These are phyloP conservation scores for Gymnocypris eckloni DNA, from an alignment of 2,797 vertebrate species.

Conservation along the genomic window DNA sequence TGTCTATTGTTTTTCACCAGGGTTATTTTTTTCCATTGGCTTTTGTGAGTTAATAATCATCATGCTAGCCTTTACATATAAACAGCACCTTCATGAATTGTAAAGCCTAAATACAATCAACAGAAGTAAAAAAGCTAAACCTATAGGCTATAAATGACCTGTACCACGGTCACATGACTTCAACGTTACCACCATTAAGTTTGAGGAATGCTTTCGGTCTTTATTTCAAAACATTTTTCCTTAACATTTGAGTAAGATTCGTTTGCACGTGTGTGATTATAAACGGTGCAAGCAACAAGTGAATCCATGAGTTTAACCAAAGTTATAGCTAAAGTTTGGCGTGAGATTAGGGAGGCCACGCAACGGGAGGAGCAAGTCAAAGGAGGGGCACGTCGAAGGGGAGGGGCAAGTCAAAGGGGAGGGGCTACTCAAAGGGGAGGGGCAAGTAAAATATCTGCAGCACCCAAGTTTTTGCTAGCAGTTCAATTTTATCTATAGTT, in stretches of 20 bases:
- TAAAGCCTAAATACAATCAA: neutral
- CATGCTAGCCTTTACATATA: neutral
- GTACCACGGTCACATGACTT: neutral
- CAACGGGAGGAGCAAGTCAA: too few relatives aligned
- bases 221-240: neutral
- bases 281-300: neutral
- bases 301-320: neutral
- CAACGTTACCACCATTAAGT: neutral
- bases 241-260: neutral
- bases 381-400: too few relatives aligned
- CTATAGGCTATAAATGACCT: neutral
- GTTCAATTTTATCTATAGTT: too few relatives aligned
- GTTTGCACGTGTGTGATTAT: neutral
- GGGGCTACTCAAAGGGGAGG: too few relatives aligned
- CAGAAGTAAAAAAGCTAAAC: neutral
- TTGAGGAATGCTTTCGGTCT: neutral
- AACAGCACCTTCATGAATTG: too few relatives aligned
- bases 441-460: too few relatives aligned
- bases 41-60: neutral
- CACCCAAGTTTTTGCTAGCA: too few relatives aligned
- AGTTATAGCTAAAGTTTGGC: too few relatives aligned
- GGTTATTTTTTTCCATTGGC: neutral
- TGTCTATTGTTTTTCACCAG: too few relatives aligned
- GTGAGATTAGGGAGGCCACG: too few relatives aligned
- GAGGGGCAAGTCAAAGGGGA: too few relatives aligned